Evolutionary conservation across 2,888 invertebrate species (phyloP).

Genomic region (Cylloceria caligata): DNA sequence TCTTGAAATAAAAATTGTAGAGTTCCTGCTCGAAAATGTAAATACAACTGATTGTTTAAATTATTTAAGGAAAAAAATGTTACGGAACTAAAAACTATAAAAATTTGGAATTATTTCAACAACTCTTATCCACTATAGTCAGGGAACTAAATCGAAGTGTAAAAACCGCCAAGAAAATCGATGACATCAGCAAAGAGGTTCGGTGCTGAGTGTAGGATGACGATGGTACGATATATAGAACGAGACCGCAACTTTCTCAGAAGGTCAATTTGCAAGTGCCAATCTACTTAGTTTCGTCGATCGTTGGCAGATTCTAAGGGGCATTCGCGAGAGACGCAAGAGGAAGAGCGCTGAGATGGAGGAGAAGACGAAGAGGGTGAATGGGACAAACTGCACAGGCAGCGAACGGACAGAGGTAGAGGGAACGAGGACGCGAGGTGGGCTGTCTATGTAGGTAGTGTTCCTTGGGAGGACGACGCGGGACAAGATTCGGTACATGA

Average conservation of each 20-base stretch:
- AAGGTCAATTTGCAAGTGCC: constrained; percentile 63
- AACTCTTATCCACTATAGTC: not conserved
- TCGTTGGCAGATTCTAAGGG: constrained; percentile 48
- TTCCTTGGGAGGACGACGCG: not conserved
- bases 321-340: not conserved
- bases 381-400: constrained; percentile 21
- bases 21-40: too few relatives aligned
- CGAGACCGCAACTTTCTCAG: constrained; percentile 16
- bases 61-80: too few relatives aligned
- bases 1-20: too few relatives aligned
- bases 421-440: constrained; percentile 27
- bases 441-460: not conserved
- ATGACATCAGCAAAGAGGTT: not conserved
- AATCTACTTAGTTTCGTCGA: constrained; percentile 60
- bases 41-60: too few relatives aligned
- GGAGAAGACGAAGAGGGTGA: constrained; percentile 5
- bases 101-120: not conserved
- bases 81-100: not conserved
- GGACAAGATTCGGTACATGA: constrained; percentile 38
- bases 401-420: constrained; percentile 34
- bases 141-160: not conserved
- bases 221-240: not conserved
- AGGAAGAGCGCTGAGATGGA: not conserved
- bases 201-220: not conserved
- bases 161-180: constrained; percentile 10